A percentile compares a stretch with the other conserved stretches of the same genome.
Conservation (phyloP, 2,113 vertebrate genomes). For the Talpa occidentalis region DNA sequence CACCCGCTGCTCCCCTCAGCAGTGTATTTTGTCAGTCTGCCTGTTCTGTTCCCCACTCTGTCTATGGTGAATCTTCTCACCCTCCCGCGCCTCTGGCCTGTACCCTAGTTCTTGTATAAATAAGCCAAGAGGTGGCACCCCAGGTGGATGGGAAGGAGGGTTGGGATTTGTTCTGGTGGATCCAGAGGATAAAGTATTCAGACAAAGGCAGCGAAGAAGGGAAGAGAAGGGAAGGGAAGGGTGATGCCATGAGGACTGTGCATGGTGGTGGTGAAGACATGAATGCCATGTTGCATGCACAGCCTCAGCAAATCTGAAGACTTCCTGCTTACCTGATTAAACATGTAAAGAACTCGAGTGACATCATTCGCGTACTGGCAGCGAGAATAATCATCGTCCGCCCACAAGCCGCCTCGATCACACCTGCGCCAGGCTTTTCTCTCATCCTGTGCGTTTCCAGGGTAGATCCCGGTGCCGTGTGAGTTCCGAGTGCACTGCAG, state of each 20-base stretch:
- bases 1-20: too few relatives aligned
- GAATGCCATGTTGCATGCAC: background rate
- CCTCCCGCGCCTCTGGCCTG: too few relatives aligned
- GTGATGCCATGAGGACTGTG: fast-evolving
- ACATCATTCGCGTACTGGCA: constrained; percentile 98
- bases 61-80: too few relatives aligned
- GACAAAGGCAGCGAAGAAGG: background rate
- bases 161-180: background rate
- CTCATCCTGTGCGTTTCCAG: constrained; percentile 91
- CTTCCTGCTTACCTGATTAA: constrained; percentile 93
- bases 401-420: constrained; percentile 93
- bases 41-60: too few relatives aligned
- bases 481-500: constrained; percentile 92
- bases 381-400: constrained; percentile 94
- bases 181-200: background rate
- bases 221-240: background rate
- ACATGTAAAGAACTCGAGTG: constrained; percentile 95
- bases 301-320: background rate
- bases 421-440: constrained; percentile 94
- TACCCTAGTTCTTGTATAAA: too few relatives aligned
- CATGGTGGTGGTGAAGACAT: background rate
- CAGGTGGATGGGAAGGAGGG: background rate
- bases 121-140: background rate
- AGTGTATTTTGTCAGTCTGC: too few relatives aligned
- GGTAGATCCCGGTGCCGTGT: constrained; percentile 91